Base-by-base conservation (phyloP, 2,888 invertebrate genomes). In the Fissipunctia ypsillon region DNA sequence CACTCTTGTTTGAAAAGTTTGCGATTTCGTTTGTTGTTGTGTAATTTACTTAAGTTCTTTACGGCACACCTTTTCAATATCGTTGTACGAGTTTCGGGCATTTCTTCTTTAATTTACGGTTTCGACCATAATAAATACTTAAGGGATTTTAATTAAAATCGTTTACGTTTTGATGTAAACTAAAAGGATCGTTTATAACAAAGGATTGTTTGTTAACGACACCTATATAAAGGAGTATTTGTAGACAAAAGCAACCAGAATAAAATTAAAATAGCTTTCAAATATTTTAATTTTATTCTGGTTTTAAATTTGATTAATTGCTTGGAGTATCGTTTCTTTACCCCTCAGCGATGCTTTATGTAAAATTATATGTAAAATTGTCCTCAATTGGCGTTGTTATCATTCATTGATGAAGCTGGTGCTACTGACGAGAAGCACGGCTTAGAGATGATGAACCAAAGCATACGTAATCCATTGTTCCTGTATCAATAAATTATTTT, bases 21-120 rank as follows among this genome's bases (percentile, higher is more conserved):
- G 77, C 83, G 75, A 88, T 88, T 91, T 83, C 86, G 88, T 91
- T 92, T 91, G 91, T 90, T 93, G 88, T 90, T 88, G 83, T 89
- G 90, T 93, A 92, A 93, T 93, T 92, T 92, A 91, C 89, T 92
- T 90, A 89, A 89, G 88, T 90, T 89, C 87, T 89, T 90, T 89
- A 87, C 76, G 78, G 84, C 76, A 86, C 83, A 88, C 90, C 88
- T 90, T 90, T 91, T 89, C 88, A 90, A 88, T 90, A 89, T 87
- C 73, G 72, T 63, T 83, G 81, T 81, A 70, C 78, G 79, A 84
- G 76, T 87, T 73, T 71, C 67, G 65, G 76, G 76, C 82, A 83
- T 78, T 85, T 84, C 81, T 82, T 80, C 87, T 89, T 89, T 85
- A 88, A 88, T 90, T 92, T 89, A 90, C 82, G 84, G 78, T 87